phyloP scores from a whole-genome alignment of 2,113 vertebrate genomes.

The Anarhynchus alexandrinus region DNA sequence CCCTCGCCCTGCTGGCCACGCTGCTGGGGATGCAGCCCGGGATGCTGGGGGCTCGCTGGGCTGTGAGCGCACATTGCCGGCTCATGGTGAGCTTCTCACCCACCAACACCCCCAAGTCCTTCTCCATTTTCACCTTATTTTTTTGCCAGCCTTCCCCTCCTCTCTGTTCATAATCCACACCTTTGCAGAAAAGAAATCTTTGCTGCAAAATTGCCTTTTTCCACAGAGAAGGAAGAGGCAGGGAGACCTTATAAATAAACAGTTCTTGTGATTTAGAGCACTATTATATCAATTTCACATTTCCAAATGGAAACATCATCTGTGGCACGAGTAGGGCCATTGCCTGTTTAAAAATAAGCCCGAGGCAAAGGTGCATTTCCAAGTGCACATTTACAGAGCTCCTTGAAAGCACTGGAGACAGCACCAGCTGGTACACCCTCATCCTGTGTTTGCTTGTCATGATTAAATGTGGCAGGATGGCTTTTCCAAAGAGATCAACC shows the following conservation, averaged over 20 bases:
- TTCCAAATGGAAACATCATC: neutral
- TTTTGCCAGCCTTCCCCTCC: neutral
- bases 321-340: neutral
- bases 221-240: neutral
- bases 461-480: neutral
- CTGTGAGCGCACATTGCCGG: rapidly evolving
- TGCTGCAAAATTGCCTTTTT: neutral
- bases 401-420: neutral
- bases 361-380: neutral
- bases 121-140: neutral
- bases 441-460: neutral
- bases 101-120: neutral
- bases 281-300: neutral
- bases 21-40: neutral
- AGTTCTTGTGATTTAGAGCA: neutral
- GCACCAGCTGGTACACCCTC: neutral
- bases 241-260: neutral
- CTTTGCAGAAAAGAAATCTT: neutral
- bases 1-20: neutral
- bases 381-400: neutral
- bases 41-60: rapidly evolving
- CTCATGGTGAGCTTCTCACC: no score
- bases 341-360: neutral
- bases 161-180: neutral
- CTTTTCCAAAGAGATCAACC: neutral